A percentile compares a stretch with the other conserved stretches of the same genome.
phyloP scores from a whole-genome alignment of 2,888 invertebrate genomes.

The Tetanocera ferruginea region DNA sequence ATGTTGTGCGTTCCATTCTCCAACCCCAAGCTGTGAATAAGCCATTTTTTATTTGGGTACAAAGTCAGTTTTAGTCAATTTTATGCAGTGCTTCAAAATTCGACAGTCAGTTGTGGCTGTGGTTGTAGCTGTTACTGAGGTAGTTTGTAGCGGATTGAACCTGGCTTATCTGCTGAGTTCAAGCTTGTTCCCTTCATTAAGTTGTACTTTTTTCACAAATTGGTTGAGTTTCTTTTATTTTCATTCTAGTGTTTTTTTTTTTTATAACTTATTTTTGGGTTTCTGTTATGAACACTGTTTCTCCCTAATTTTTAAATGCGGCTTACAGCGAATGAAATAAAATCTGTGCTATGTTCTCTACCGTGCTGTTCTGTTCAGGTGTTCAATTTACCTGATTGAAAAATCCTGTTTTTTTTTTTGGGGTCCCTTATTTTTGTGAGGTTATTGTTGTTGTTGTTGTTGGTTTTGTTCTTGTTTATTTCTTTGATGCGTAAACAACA shows the following conservation, averaged over 20 bases:
- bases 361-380: slow-evolving; percentile 58
- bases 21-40: not conserved
- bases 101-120: not conserved
- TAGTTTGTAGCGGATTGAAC: slow-evolving; percentile 19
- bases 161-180: slow-evolving; percentile 17
- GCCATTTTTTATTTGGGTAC: not conserved
- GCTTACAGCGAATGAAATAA: slow-evolving; percentile 27
- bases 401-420: slow-evolving; percentile 46
- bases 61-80: slow-evolving; percentile 1
- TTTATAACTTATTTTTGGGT: slow-evolving; percentile 5
- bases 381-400: slow-evolving; percentile 64
- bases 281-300: slow-evolving; percentile 33
- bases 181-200: slow-evolving; percentile 10
- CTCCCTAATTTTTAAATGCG: slow-evolving; percentile 37
- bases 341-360: too few species aligned
- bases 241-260: slow-evolving; percentile 1
- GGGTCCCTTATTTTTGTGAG: not conserved
- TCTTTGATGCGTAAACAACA: not conserved
- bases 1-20: not conserved
- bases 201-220: slow-evolving; percentile 1
- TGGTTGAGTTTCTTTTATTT: slow-evolving; percentile 7
- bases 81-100: not conserved
- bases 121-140: not conserved
- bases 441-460: not conserved
- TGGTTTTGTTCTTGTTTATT: not conserved